Percentiles rank a stretch among this genome's conserved stretches.
Evolutionary conservation across 2,888 invertebrate species (phyloP).

Genomic region (Belgica antarctica): DNA sequence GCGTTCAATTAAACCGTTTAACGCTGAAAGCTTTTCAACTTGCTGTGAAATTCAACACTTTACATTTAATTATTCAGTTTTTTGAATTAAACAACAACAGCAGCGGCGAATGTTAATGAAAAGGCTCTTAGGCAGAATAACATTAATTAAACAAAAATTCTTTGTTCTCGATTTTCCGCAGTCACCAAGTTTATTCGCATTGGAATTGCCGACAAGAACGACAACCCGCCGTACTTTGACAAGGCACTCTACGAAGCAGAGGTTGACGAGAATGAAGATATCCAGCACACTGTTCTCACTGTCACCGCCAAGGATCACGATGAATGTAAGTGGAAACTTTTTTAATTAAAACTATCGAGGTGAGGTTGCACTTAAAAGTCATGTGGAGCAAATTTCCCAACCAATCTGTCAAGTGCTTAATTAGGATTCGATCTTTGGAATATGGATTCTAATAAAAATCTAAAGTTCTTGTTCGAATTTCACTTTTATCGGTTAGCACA

Average conservation of each 20-base stretch:
- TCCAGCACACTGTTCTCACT: conserved; percentile 93
- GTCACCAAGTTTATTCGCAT: conserved; percentile 98
- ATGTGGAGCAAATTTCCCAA: no score
- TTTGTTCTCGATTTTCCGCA: conserved; percentile 57
- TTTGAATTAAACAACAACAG: conserved; percentile 20
- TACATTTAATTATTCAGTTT: conserved; percentile 5
- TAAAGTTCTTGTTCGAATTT: no score
- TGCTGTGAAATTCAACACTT: conserved; percentile 11
- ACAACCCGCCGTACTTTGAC: conserved; percentile 98
- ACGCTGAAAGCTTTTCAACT: conserved; percentile 20
- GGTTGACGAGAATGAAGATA: conserved; percentile 97
- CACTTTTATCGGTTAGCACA: no score
- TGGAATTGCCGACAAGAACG: conserved; percentile 98
- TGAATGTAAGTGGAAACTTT: conserved; percentile 77
- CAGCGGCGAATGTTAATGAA: background rate
- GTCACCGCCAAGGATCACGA: conserved; percentile 99
- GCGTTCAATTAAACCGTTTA: conserved; percentile 1
- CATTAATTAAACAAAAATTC: conserved; percentile 19
- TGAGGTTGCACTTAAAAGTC: no score
- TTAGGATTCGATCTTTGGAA: no score
- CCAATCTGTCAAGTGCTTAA: no score
- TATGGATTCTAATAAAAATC: no score
- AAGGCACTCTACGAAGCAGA: conserved; percentile 95
- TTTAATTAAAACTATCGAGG: conserved; percentile 12
- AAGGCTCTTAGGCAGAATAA: background rate